Evolutionary conservation across 2,797 vertebrate genomes (phyloP), one percentile per base, ranked within the genome.

Genomic region (Meda fulgida): DNA sequence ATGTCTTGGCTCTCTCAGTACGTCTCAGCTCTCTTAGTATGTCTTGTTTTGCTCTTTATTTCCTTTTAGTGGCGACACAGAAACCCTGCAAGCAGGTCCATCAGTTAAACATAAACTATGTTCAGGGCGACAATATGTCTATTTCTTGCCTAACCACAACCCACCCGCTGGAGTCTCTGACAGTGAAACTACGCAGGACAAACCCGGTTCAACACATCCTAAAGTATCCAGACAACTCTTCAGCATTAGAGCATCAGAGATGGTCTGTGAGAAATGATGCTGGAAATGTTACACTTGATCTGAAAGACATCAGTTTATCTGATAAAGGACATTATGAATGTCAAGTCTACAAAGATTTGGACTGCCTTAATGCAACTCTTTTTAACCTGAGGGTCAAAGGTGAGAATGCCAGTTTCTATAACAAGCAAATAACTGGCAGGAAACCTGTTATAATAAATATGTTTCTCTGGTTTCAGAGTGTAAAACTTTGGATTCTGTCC

Each of bases 391-490:
- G 1, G 10, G 46, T 84, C 13, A 87, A 43, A 81, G 72, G 86
- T 87, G 3, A 80, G 70, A 60, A 16, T 38, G n/a, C 3, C 3
- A 13, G 0, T 60, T 29, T 31, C n/a, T 34, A 3, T 36, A 80
- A 34, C 0, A 5, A 70, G 0, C 1, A 78, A 40, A 69, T n/a
- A 19, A 38, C 9, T 55, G n/a, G 19, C 1, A 11, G 26, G 38
- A n/a, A 34, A 23, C 1, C 7, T 43, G 3, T 18, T 67, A 10
- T 18, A n/a, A 51, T 23, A 6, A 8, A 10, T 66, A 21, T 43
- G 5, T 29, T 78, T 73, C 40, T 78, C 36, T 72, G 16, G 2
- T 84, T n/a, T 80, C n/a, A 87, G 85, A 31, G 53, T 87, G 82
- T 86, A 48, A 75, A 3, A 29, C 2, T 8, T 10, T 79, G 18